Conservation (phyloP, 2,888 invertebrate genomes). For the Tricholauxania praeusta region DNA sequence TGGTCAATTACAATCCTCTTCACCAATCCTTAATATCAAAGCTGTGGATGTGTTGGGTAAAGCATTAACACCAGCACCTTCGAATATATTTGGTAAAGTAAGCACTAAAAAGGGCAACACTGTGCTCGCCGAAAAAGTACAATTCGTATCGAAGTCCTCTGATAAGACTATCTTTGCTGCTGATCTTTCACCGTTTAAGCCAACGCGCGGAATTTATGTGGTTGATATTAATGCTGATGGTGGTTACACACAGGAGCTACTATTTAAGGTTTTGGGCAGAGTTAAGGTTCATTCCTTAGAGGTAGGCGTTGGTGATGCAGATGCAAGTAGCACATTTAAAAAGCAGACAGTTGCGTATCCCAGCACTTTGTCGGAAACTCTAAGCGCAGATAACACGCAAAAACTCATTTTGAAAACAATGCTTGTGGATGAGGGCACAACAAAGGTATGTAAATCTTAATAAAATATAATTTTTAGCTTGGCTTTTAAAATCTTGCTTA, state of each 20-base stretch:
- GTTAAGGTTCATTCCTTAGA: slow-evolving; percentile 83
- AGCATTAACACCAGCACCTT: slow-evolving; percentile 69
- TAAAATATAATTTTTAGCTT: no score
- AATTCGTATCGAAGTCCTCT: slow-evolving; percentile 77
- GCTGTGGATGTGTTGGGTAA: slow-evolving; percentile 83
- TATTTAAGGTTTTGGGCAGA: slow-evolving; percentile 80
- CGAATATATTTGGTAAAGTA: slow-evolving; percentile 59
- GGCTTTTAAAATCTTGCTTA: no score
- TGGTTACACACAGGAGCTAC: slow-evolving; percentile 72
- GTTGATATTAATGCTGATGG: slow-evolving; percentile 80
- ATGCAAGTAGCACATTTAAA: slow-evolving; percentile 87
- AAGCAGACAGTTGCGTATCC: slow-evolving; percentile 80
- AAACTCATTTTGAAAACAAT: slow-evolving; percentile 86
- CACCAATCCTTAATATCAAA: slow-evolving; percentile 79
- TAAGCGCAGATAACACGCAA: slow-evolving; percentile 92
- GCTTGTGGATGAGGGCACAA: slow-evolving; percentile 78
- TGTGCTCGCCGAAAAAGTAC: slow-evolving; percentile 70
- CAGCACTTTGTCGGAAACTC: slow-evolving; percentile 74
- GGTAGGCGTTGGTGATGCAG: slow-evolving; percentile 89
- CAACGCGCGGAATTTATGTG: slow-evolving; percentile 88
- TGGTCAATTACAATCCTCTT: slow-evolving; percentile 80
- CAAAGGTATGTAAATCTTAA: slow-evolving; percentile 66
- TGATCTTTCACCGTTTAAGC: slow-evolving; percentile 81
- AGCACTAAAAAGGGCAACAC: slow-evolving; percentile 71
- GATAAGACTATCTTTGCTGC: slow-evolving; percentile 80